Evolutionary conservation across 2,113 vertebrate genomes (phyloP).

Genomic region (Macquaria ambigua): DNA sequence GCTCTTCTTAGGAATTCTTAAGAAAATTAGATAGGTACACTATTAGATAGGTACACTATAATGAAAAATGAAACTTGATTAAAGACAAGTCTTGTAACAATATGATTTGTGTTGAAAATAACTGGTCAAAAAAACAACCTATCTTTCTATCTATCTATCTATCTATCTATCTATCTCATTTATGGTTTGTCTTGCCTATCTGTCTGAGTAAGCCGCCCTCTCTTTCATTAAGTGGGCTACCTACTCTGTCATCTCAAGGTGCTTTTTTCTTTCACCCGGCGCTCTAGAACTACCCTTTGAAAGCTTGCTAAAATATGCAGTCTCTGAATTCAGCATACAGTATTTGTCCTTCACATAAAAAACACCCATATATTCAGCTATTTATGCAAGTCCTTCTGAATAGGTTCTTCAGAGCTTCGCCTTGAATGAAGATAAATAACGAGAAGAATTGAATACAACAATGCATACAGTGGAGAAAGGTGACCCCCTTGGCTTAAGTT

Average conservation of each 20-base stretch:
- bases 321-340: conserved; percentile 22
- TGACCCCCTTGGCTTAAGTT: conserved; percentile 4
- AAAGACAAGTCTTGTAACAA: no score
- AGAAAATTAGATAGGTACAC: no score
- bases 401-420: conserved; percentile 11
- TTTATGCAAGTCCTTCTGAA: conserved; percentile 26
- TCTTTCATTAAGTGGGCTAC: conserved; percentile 18
- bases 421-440: conserved; percentile 36
- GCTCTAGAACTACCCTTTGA: conserved; percentile 26
- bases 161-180: not conserved
- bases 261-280: conserved; percentile 11
- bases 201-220: not conserved
- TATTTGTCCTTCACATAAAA: conserved; percentile 49
- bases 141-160: no score
- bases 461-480: conserved; percentile 15
- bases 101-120: no score
- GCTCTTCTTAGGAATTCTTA: not conserved
- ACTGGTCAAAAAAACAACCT: no score
- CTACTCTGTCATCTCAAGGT: conserved; percentile 26
- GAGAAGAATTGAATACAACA: conserved; percentile 18
- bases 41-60: no score
- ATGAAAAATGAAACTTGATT: no score
- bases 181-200: conserved; percentile 1
- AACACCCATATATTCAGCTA: conserved; percentile 12
- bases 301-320: conserved; percentile 41